Percentiles rank a stretch among this genome's conserved stretches.
These are phyloP conservation scores for Samia ricini DNA, from an alignment of 1,140 invertebrate species.

Conservation along the genomic window DNA sequence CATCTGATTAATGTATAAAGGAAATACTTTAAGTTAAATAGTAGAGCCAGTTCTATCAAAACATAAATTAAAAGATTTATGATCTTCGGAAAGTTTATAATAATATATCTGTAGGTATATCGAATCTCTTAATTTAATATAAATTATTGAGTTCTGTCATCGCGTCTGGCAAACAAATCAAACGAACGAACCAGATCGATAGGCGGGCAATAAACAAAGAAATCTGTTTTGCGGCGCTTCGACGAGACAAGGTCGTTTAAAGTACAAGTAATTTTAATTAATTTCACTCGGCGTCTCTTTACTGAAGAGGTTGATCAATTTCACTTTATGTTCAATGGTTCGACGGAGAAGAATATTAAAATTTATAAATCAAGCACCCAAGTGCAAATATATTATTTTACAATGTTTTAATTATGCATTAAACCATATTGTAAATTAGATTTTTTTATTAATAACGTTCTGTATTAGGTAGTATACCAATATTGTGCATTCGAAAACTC, in stretches of 20 bases:
- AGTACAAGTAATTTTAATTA: conserved; percentile 39
- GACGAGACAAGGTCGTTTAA: conserved; percentile 32
- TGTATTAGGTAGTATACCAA: no score
- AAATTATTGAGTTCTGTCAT: conserved; percentile 12
- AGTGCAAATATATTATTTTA: not conserved
- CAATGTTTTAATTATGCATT: no score
- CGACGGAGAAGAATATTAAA: not conserved
- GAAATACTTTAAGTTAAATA: no score
- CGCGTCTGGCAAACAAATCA: conserved; percentile 19
- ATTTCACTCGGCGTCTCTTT: conserved; percentile 35
- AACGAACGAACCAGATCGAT: conserved; percentile 32
- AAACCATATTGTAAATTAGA: no score
- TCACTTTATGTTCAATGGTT: not conserved
- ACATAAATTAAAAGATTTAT: no score
- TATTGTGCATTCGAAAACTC: no score
- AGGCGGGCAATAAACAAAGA: conserved; percentile 38
- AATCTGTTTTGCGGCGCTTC: conserved; percentile 36
- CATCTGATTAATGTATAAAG: no score
- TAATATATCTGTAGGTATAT: no score
- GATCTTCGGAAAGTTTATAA: no score
- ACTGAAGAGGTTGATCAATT: conserved; percentile 19
- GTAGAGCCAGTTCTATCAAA: no score
- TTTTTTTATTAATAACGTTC: no score
- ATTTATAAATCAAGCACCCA: not conserved
- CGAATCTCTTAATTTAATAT: not conserved